Base-by-base conservation (phyloP, 2,797 vertebrate genomes). In the Helarctos malayanus region DNA sequence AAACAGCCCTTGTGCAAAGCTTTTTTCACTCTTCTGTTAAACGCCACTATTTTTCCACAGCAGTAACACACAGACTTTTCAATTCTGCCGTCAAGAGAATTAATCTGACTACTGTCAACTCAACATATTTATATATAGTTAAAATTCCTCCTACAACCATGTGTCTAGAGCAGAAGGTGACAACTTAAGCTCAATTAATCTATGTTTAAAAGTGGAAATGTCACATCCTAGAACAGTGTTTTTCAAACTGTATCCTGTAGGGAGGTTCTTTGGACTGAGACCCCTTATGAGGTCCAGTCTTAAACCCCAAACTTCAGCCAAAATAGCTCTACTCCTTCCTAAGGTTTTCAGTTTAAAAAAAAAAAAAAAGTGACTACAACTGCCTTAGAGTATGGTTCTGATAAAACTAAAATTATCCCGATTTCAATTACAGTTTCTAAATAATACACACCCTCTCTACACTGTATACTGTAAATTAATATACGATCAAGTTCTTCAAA, bases 91-190 rank as follows among this genome's bases (percentile, higher is more conserved):
- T 78, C 86, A 89, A 65, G 78, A 83, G 78, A 81, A 91, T 71
- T 35, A 59, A 49, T 13, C 86, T 35, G 57, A 45, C 49, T 65
- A 32, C 69, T 4, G 21, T 73, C 89, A 59, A 59, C 94, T 92
- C 63, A 5, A 96, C 27, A 73, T 73, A 79, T 71, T 95, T 89
- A 80, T 57, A 27, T 19, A 83, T 25, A 75, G 93, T 56, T 93
- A 32, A 86, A 94, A 95, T 81, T 92, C 96, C 97, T 87, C 96
- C 97, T 63, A 59, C 95, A 87, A 57, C 76, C 94, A 91, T 57
- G 89, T 84, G 76, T 86, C 57, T 75, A 38, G 49, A 95, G 89
- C 97, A 96, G 95, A 95, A 92, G 94, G 92, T 78, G 65, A 96
- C n/a, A 35, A 59, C 2, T 38, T 71, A 75, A 73, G 79, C 75